Percentiles rank a stretch among this genome's conserved stretches.
Conservation (phyloP, 2,888 invertebrate genomes). For the Pachliopta kotzebuea region DNA sequence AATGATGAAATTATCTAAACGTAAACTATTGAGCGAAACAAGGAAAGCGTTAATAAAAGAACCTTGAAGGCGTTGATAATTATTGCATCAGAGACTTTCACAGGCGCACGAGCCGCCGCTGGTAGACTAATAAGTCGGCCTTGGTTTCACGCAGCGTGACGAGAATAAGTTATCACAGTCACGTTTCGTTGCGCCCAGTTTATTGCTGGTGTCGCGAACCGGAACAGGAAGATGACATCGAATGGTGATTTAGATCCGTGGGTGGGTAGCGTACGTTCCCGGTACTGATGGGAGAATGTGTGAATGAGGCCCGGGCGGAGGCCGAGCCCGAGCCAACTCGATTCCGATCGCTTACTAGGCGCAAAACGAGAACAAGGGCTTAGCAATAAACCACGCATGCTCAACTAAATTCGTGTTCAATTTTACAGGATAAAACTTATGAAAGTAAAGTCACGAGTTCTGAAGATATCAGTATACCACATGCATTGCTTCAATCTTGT, state of each 20-base stretch:
- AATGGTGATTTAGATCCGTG: conserved; percentile 43
- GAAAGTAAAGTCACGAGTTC: no score
- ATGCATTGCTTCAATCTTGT: no score
- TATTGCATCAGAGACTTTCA: conserved; percentile 46
- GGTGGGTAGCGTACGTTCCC: conserved; percentile 47
- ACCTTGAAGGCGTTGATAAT: conserved; percentile 39
- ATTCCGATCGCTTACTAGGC: conserved; percentile 51
- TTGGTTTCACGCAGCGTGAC: conserved; percentile 38
- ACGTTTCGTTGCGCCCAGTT: conserved; percentile 41
- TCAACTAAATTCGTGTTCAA: background rate
- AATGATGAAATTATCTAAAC: conserved; percentile 30
- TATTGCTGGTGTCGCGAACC: conserved; percentile 43
- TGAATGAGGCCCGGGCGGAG: conserved; percentile 54
- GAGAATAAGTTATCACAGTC: conserved; percentile 40
- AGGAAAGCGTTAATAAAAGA: conserved; percentile 34
- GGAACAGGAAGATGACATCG: conserved; percentile 62
- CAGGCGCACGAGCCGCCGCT: conserved; percentile 34
- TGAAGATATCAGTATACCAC: no score
- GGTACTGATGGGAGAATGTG: conserved; percentile 37
- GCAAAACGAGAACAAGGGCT: conserved; percentile 52
- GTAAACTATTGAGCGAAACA: conserved; percentile 29
- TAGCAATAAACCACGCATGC: conserved; percentile 49
- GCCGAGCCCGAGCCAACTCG: conserved; percentile 44
- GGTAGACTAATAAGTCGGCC: conserved; percentile 37
- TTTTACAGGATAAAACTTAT: background rate